phyloP scores from a whole-genome alignment of 2,113 vertebrate genomes.

The Furnarius figulus region DNA sequence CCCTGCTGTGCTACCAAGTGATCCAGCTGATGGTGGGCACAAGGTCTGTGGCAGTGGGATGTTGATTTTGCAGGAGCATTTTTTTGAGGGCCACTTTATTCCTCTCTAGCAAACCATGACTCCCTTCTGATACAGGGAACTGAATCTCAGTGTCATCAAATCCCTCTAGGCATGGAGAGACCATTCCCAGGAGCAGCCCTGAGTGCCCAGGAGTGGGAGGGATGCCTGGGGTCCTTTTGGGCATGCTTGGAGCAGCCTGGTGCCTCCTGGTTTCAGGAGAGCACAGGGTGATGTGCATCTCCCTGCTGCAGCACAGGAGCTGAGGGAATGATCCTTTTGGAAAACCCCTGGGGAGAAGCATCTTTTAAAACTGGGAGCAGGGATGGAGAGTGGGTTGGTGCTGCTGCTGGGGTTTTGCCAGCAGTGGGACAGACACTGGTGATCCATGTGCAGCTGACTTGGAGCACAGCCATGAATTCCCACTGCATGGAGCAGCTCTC shows the following conservation, averaged over 20 bases:
- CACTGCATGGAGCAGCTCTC: neutral
- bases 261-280: neutral
- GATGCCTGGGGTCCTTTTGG: neutral
- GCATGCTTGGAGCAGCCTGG: neutral
- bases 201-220: neutral
- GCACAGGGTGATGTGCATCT: fast-evolving
- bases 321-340: neutral
- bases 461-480: fast-evolving
- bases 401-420: neutral
- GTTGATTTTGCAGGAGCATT: neutral
- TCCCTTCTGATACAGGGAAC: neutral
- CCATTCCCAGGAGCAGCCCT: neutral
- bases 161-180: neutral
- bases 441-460: fast-evolving
- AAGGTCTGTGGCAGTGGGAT: neutral
- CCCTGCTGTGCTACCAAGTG: neutral
- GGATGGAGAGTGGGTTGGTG: neutral
- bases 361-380: neutral
- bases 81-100: neutral
- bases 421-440: neutral
- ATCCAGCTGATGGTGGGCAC: no score
- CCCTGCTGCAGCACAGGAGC: neutral
- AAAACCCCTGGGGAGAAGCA: neutral
- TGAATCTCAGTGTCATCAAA: neutral
- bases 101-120: neutral